phyloP scores from a whole-genome alignment of 2,797 vertebrate species.

The Ctenosaura bakeri region DNA sequence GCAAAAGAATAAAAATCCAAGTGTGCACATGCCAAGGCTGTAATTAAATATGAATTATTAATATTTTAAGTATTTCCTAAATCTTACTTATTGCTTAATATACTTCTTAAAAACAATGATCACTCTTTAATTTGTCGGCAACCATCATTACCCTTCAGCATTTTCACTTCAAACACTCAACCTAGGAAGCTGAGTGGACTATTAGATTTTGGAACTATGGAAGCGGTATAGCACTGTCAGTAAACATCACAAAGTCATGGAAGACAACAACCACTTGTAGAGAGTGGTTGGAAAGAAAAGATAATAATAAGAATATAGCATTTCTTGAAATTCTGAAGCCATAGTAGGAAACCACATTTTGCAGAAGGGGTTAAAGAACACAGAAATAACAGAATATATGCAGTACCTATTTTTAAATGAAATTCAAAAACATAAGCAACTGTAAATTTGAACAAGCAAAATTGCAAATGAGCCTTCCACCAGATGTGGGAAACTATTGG shows the following conservation, averaged over 20 bases:
- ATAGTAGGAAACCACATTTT: background rate
- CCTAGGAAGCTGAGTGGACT: too few species aligned
- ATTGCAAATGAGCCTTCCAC: too few species aligned
- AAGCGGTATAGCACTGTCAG: too few species aligned
- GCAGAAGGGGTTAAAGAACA: too few species aligned
- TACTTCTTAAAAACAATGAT: background rate
- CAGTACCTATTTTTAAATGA: too few species aligned
- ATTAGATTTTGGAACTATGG: background rate
- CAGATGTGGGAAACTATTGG: too few species aligned
- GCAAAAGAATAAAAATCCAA: conserved; percentile 62
- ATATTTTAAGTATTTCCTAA: background rate
- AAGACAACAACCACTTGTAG: background rate
- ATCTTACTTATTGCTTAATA: background rate
- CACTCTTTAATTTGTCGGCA: background rate
- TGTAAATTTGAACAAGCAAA: too few species aligned
- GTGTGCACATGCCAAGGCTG: background rate
- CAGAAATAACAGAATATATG: too few species aligned
- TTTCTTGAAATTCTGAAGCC: too few species aligned
- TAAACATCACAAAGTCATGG: background rate
- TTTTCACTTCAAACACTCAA: background rate
- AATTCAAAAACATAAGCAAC: too few species aligned
- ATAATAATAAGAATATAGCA: background rate
- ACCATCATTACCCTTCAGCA: background rate
- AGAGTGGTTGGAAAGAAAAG: background rate
- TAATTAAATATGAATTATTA: background rate